Evolutionary conservation across 2,888 invertebrate species (phyloP), one percentile per base, ranked within the genome.

Genomic region (Apodemia mormo): DNA sequence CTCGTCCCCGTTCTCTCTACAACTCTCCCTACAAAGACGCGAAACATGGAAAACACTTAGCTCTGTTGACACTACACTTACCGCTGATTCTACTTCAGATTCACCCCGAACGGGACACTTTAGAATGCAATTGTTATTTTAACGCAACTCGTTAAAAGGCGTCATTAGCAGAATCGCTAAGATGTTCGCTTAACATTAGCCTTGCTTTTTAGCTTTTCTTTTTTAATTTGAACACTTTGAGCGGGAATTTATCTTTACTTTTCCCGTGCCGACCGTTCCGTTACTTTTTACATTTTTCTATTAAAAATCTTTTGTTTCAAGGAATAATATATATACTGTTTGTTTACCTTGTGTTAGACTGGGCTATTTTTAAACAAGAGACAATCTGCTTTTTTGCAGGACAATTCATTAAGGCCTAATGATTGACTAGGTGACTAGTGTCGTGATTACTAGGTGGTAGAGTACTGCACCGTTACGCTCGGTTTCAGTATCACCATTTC

Each of bases 11-110:
- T 56, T 56, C 58, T 68, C 8, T 65, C 72, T 68, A 68, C 71
- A 74, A 61, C 65, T 61, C 67, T 72, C 87, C 89, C 89, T 85
- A 87, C 88, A 89, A 90, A 90, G 90, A 89, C 85, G 87, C 73
- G 81, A 78, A 80, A 85, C 88, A 87, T 82, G 87, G 86, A 81
- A 87, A 89, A 89, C 92, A 92, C 90, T 92, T 90, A 92, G 87
- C 87, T 79, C 81, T 92, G 91, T 92, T 92, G 91, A 92, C 92
- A 92, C 88, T 89, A 87, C 91, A 90, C 91, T 92, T 89, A 61
- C 66, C 66, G 45, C 66, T 84, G 85, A 88, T 88, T 88, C 85
- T 82, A 83, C 83, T 85, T 78, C 80, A 81, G 76, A 79, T 80
- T 77, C 81, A 77, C 77, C 75, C 79, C 76, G 70, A 75, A 76